phyloP scores from a whole-genome alignment of 1,140 invertebrate genomes.

The Diorhabda sublineata region DNA sequence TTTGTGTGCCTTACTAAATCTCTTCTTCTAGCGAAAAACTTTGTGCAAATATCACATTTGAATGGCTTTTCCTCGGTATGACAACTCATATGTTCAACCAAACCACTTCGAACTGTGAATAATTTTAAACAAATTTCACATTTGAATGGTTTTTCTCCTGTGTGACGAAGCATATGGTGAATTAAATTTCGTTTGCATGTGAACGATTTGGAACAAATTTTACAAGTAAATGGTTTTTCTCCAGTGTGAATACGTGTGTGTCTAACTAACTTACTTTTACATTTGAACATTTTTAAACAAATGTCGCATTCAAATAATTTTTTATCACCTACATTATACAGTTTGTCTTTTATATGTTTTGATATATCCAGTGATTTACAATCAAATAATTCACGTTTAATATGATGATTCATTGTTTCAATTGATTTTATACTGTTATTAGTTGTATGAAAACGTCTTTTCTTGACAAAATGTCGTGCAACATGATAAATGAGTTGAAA shows the following conservation, averaged over 20 bases:
- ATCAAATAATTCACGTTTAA: too few relatives aligned
- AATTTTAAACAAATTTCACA: not conserved
- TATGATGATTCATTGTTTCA: too few relatives aligned
- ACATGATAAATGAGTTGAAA: too few relatives aligned
- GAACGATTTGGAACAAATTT: not conserved
- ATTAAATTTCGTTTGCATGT: conserved; percentile 46
- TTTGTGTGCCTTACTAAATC: not conserved
- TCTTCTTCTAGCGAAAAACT: not conserved
- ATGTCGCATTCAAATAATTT: too few relatives aligned
- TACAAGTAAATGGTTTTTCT: not conserved
- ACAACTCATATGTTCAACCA: not conserved
- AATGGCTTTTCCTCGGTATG: not conserved
- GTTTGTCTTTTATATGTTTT: too few relatives aligned
- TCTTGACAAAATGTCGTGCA: too few relatives aligned
- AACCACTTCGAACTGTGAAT: not conserved
- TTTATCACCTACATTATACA: too few relatives aligned
- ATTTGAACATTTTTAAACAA: not conserved
- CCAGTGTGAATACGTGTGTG: not conserved
- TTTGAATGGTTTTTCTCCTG: not conserved
- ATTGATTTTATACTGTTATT: too few relatives aligned
- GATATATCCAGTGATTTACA: too few relatives aligned
- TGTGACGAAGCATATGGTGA: conserved; percentile 35
- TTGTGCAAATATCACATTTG: not conserved
- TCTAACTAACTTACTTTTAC: not conserved
- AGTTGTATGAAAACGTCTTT: too few relatives aligned